Percentiles rank a stretch among this genome's conserved stretches.
Evolutionary conservation across 1,140 invertebrate species (phyloP).

Genomic region (Hesperophylax magnus): DNA sequence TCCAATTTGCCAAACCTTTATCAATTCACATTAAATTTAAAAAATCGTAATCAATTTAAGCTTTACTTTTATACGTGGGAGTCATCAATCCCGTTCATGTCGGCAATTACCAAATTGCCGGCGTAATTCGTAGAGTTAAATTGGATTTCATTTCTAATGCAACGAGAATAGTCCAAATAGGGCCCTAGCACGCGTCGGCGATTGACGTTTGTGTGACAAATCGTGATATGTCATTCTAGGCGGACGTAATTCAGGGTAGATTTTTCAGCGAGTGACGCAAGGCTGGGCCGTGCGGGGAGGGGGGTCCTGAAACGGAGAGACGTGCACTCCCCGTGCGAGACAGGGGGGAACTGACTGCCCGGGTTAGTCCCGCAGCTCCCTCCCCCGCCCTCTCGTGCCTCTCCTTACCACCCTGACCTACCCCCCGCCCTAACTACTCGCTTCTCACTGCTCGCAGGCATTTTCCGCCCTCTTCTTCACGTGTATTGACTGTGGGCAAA

Average conservation of each 20-base stretch:
- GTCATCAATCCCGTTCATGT: neutral
- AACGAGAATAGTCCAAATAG: constrained; percentile 5
- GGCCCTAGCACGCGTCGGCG: neutral
- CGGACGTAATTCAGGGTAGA: constrained; percentile 20
- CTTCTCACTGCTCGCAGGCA: neutral
- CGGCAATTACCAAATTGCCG: constrained; percentile 5
- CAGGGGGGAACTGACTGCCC: constrained; percentile 31
- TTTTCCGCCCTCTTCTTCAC: constrained; percentile 21
- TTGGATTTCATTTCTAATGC: constrained; percentile 18
- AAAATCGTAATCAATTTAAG: neutral
- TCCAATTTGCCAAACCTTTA: neutral
- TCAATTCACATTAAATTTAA: neutral
- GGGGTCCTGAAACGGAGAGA: constrained; percentile 14
- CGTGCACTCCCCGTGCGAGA: constrained; percentile 4
- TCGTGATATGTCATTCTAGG: constrained; percentile 30
- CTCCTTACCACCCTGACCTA: neutral
- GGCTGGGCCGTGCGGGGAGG: constrained; percentile 4
- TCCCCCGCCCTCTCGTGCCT: neutral
- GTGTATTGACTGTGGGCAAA: constrained; percentile 6
- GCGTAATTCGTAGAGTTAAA: constrained; percentile 1
- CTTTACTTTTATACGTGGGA: neutral
- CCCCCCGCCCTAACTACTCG: neutral
- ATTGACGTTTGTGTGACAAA: constrained; percentile 31
- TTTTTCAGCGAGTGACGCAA: constrained; percentile 26
- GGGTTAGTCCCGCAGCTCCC: constrained; percentile 27